Conservation (phyloP, 1,140 invertebrate genomes). For the Drosophila bifasciata region DNA sequence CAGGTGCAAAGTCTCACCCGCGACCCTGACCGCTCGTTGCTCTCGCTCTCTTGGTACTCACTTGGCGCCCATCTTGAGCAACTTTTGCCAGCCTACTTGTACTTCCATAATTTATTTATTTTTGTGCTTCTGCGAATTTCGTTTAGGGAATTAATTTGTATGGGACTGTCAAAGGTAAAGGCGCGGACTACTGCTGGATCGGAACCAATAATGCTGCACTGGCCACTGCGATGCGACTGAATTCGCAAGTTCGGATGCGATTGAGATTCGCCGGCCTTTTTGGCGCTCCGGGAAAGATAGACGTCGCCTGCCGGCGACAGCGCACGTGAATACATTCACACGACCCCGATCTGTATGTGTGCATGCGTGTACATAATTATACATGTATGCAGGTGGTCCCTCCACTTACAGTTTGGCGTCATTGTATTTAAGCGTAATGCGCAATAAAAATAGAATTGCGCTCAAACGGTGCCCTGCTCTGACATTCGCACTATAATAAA, state of each 20-base stretch:
- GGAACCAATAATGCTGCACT: neutral
- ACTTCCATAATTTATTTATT: conserved; percentile 53
- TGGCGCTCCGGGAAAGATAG: too few species aligned
- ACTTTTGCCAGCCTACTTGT: conserved; percentile 50
- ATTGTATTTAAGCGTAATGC: neutral
- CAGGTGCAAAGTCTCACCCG: conserved; percentile 16
- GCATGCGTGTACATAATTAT: conserved; percentile 2
- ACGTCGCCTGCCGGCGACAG: neutral
- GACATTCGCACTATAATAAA: conserved; percentile 13
- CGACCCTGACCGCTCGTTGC: neutral
- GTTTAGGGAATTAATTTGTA: neutral
- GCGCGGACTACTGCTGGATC: neutral
- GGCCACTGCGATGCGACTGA: conserved; percentile 24
- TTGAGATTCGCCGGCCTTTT: conserved; percentile 10
- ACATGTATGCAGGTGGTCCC: neutral
- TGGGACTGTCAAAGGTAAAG: neutral
- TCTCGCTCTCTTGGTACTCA: conserved; percentile 37
- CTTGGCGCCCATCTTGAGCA: conserved; percentile 58
- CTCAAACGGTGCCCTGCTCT: conserved; percentile 2
- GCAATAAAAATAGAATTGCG: conserved; percentile 17
- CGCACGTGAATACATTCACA: conserved; percentile 11
- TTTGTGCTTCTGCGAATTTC: neutral
- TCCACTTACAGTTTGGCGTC: neutral
- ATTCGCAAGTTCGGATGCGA: conserved; percentile 4
- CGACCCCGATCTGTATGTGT: neutral